A percentile compares a stretch with the other conserved stretches of the same genome.
Evolutionary conservation across 2,797 vertebrate species (phyloP).

Genomic region (Lutjanus campechanus): DNA sequence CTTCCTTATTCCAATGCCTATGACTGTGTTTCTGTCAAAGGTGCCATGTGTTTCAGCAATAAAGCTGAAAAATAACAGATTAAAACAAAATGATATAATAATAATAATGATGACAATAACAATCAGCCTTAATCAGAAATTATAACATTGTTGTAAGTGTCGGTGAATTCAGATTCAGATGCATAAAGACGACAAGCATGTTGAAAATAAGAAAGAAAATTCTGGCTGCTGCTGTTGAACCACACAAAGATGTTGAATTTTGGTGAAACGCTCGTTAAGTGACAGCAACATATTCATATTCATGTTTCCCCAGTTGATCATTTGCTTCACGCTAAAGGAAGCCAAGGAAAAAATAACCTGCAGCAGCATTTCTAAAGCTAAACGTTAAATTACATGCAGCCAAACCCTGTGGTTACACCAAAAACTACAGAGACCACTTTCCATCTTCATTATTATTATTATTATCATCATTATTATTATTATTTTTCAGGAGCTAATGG

Average conservation of each 20-base stretch:
- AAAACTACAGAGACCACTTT: neutral
- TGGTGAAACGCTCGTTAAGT: neutral
- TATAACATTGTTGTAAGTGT: neutral
- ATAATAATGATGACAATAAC: too few species aligned
- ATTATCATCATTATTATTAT: too few species aligned
- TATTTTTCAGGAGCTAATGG: neutral
- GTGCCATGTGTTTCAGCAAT: too few species aligned
- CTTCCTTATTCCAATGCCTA: too few species aligned
- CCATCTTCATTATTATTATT: too few species aligned
- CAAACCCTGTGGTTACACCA: neutral
- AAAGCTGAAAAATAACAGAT: too few species aligned
- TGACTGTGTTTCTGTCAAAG: too few species aligned
- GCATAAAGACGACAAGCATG: neutral
- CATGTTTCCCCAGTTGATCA: neutral
- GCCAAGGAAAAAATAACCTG: neutral
- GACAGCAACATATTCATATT: neutral
- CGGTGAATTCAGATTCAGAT: neutral
- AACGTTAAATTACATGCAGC: neutral
- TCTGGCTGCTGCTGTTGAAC: neutral
- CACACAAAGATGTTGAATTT: neutral
- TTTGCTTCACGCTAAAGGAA: neutral
- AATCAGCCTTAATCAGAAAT: too few species aligned
- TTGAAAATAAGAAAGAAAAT: neutral
- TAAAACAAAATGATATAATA: too few species aligned
- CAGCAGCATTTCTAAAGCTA: neutral